phyloP scores from a whole-genome alignment of 2,113 vertebrate species.

The Limnothrissa miodon region DNA sequence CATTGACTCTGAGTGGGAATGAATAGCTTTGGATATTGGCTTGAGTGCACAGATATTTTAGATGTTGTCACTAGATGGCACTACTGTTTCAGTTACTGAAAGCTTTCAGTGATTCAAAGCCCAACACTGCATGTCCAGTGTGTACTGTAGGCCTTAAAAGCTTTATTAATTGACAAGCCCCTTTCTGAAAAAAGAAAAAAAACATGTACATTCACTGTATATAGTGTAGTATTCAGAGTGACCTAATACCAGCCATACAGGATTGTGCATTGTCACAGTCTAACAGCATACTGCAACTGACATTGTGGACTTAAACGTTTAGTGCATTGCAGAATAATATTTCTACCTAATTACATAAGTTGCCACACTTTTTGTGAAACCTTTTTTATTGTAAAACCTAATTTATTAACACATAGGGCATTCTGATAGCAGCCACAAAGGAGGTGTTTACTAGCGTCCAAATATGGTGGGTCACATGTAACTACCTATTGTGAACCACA shows the following conservation, averaged over 20 bases:
- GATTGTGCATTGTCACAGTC: not conserved
- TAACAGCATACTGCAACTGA: not conserved
- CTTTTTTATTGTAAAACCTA: too few relatives aligned
- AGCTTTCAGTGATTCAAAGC: not conserved
- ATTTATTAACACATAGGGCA: too few relatives aligned
- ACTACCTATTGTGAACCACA: not conserved
- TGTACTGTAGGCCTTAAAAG: not conserved
- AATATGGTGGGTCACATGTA: too few relatives aligned
- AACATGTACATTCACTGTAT: not conserved
- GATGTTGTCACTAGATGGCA: not conserved
- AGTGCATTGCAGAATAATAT: too few relatives aligned
- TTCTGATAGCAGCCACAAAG: too few relatives aligned
- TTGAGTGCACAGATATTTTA: not conserved
- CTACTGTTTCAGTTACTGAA: not conserved
- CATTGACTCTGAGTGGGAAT: not conserved
- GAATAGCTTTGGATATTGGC: not conserved
- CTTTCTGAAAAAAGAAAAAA: not conserved
- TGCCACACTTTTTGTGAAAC: too few relatives aligned
- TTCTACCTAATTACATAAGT: too few relatives aligned
- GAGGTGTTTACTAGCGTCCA: too few relatives aligned
- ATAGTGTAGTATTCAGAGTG: too few relatives aligned
- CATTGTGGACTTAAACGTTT: not conserved
- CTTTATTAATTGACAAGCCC: not conserved
- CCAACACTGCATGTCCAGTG: not conserved
- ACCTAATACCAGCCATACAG: not conserved